Base-by-base conservation (phyloP, 2,113 vertebrate species). In the Emydocephalus ijimae region DNA sequence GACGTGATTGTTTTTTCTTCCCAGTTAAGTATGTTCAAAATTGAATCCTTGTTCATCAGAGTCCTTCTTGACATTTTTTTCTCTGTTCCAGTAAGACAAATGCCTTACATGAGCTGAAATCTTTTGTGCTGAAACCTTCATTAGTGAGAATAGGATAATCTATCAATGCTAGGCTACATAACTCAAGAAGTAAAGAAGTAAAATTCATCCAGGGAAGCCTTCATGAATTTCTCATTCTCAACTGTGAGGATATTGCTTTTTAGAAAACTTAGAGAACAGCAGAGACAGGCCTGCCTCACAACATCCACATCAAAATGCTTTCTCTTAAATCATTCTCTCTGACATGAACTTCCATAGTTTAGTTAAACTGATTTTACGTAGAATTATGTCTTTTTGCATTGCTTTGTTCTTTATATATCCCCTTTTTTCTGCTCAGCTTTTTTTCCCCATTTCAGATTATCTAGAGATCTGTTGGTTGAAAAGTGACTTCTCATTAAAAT, bases 1-100 rank as follows among this genome's bases (percentile, higher is more conserved):
- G 4, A 94, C 61, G 89, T 90, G 95, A 96, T 59, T 52, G 87
- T 45, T 89, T 90, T 4, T 7, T 93, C 43, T 52, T 26, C 87
- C 69, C 81, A 59, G 64, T 81, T 86, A 74, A 55, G 4, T 39
- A 5, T 87, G 15, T 29, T 93, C 86, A 92, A 92, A 93, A 94
- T 81, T n/a, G 85, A 0, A 89, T 87, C 39, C 50, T 26, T 64
- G n/a, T 34, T 86, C 14, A 11, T 9, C 43, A 87, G 26, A 85
- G 9, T 1, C 29, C 14, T 81, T 12, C 23, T 15, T 85, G 86
- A 89, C 21, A 43, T 81, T 81, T 86, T 24, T 14, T 81, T 61
- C 91, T 50, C 7, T 45, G 86, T 0, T 0, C 81, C 92, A 56
- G 0, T 69, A 87, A 21, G 54, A 81, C 57, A 87, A 26, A n/a